These are phyloP conservation scores for Lycodopsis pacificus DNA, from an alignment of 2,797 vertebrate genomes.

Conservation along the genomic window DNA sequence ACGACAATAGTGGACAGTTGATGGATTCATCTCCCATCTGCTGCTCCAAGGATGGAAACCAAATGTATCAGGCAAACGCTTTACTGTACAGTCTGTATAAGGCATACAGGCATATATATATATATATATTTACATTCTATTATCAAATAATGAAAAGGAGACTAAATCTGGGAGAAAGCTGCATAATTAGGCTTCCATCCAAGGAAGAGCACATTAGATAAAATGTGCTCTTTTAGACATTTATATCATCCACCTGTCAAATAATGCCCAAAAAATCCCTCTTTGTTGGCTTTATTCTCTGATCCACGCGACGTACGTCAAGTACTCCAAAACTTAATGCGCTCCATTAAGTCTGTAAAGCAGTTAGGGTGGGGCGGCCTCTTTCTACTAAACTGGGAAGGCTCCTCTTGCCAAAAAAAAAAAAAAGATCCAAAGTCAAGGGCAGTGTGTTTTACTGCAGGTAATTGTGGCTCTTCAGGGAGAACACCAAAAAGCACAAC, in stretches of 20 bases:
- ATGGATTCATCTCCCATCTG: slow-evolving; percentile 26
- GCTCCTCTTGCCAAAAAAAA: slow-evolving; percentile 58
- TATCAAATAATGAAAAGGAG: slow-evolving; percentile 16
- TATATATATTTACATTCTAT: slow-evolving; percentile 3
- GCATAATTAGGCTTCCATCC: slow-evolving; percentile 29
- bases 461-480: slow-evolving; percentile 73
- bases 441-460: slow-evolving; percentile 61
- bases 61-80: slow-evolving; percentile 1
- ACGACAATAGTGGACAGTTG: slow-evolving; percentile 27
- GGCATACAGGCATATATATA: slow-evolving; percentile 1
- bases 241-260: slow-evolving; percentile 49
- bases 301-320: slow-evolving; percentile 36
- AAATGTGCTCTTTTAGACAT: slow-evolving; percentile 44
- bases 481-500: slow-evolving; percentile 72
- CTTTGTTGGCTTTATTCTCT: slow-evolving; percentile 44
- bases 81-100: background rate
- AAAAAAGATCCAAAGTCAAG: slow-evolving; percentile 60
- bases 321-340: slow-evolving; percentile 44
- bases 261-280: slow-evolving; percentile 45
- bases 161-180: slow-evolving; percentile 14
- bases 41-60: background rate
- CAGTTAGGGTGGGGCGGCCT: slow-evolving; percentile 46
- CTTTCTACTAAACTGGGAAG: slow-evolving; percentile 47
- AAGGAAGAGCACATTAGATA: slow-evolving; percentile 30
- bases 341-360: slow-evolving; percentile 54